Evolutionary conservation across 2,113 vertebrate genomes (phyloP), one percentile per base, ranked within the genome.

Genomic region (Seriola dumerili): DNA sequence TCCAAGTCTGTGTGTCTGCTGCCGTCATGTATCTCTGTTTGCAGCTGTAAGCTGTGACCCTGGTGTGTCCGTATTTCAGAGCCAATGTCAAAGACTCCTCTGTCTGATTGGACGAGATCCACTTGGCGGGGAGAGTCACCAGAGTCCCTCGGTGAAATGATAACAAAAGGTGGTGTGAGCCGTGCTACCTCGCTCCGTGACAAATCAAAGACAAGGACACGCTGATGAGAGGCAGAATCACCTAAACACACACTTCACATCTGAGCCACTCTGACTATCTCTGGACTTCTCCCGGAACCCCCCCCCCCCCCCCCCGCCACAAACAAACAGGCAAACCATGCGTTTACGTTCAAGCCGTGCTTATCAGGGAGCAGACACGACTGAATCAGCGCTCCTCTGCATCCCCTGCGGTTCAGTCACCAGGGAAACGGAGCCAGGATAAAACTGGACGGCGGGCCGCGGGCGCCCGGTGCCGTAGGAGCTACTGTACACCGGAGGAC

Each of bases 291-390:
- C 74, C 64, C 19, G 72, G 63, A 59, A 57, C 76, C 68, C 55
- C 75, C 42, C 16, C 25, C 29, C 29, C 29, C 29, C 29, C 25
- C 2, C 25, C 25, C 29, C 0, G 8, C 54, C 68, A 72, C 50
- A 66, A 85, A 70, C 81, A 83, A 71, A 61, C 81, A 73, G 50
- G 59, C 68, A 83, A 81, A 78, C 74, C 23, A 17, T 10, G 40
- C 78, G 69, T 72, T 80, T 74, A 76, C 80, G 42, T 66, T 80
- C 82, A 86, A 81, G 74, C 89, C 70, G 84, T 87, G 80, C 86
- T 89, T 92, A 90, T 91, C 84, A 61, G 63, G 25, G 73, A 79
- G 71, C 83, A 76, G 81, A 87, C 88, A 83, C 74, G 79, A 80
- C 73, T 38, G 85, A 70, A 38, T 29, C 71, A 84, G 64, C 10